These are phyloP conservation scores for Dicaeum eximium DNA, from an alignment of 2,113 vertebrate genomes.

Conservation along the genomic window DNA sequence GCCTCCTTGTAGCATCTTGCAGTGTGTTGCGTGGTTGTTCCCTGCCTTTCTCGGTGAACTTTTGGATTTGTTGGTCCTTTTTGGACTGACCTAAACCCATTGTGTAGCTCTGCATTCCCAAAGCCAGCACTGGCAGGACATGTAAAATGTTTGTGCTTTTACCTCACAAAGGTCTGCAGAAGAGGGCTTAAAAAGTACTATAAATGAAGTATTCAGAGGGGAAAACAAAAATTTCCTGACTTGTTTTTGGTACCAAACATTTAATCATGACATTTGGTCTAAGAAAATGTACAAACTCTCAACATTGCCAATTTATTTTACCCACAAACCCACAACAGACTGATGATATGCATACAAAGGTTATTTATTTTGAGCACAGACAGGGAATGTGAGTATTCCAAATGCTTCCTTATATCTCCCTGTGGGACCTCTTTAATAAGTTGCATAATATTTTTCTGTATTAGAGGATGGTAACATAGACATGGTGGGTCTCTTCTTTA, in stretches of 20 bases:
- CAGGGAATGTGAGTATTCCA: constrained; percentile 21
- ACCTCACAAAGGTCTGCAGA: constrained; percentile 45
- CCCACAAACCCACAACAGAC: constrained; percentile 55
- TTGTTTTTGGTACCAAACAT: constrained; percentile 66
- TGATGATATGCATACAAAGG: constrained; percentile 46
- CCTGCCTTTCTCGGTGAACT: neutral
- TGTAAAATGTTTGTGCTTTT: neutral
- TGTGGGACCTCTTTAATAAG: constrained; percentile 17
- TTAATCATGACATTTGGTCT: constrained; percentile 62
- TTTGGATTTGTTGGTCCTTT: neutral
- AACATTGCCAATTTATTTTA: constrained; percentile 45
- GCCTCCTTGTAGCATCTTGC: neutral
- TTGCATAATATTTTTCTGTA: constrained; percentile 45
- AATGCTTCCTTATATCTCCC: constrained; percentile 33
- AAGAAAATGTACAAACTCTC: constrained; percentile 60
- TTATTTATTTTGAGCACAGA: constrained; percentile 57
- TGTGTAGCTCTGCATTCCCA: neutral
- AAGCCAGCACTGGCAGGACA: accelerated
- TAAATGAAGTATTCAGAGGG: constrained; percentile 65
- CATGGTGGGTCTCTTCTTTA: neutral
- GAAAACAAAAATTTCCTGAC: constrained; percentile 65
- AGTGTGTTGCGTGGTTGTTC: accelerated
- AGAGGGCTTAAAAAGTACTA: constrained; percentile 15
- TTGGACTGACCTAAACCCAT: accelerated
- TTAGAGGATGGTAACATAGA: neutral